Evolutionary conservation across 1,140 invertebrate species (phyloP).

Genomic region (Agrilus planipennis): DNA sequence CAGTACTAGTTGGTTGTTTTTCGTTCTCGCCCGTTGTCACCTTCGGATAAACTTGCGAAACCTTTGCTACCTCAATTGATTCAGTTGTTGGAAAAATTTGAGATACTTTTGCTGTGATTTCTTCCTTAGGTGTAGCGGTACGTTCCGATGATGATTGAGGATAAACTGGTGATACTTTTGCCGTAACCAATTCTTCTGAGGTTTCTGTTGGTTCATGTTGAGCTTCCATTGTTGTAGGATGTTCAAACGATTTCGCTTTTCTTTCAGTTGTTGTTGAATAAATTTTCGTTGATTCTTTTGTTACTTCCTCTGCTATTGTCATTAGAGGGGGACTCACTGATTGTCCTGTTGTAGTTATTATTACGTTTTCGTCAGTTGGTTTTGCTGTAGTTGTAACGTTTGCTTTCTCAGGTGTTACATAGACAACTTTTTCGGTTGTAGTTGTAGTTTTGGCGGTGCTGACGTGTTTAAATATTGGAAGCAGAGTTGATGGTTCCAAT

Average conservation of each 20-base stretch:
- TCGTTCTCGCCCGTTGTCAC: too few relatives aligned
- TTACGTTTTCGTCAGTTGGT: conserved; percentile 4
- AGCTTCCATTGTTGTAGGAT: conserved; percentile 2
- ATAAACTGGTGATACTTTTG: too few relatives aligned
- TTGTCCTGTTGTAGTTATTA: conserved; percentile 1
- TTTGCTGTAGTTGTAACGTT: neutral
- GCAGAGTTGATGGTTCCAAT: conserved; percentile 24
- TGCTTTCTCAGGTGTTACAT: conserved; percentile 3
- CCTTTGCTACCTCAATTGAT: too few relatives aligned
- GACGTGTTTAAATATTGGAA: conserved; percentile 6
- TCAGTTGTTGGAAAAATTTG: too few relatives aligned
- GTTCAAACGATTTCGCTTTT: neutral
- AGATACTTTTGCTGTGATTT: too few relatives aligned
- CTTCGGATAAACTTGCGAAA: too few relatives aligned
- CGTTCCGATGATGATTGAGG: too few relatives aligned
- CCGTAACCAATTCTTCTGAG: neutral
- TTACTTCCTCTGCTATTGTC: conserved; percentile 10
- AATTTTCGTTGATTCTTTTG: conserved; percentile 18
- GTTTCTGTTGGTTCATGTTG: conserved; percentile 9
- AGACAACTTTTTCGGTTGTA: neutral
- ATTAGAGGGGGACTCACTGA: neutral
- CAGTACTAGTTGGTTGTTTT: too few relatives aligned
- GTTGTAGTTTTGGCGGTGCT: neutral
- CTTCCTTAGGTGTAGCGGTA: neutral
- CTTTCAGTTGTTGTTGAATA: conserved; percentile 10